Evolutionary conservation across 2,797 vertebrate species (phyloP).

Genomic region (Myripristis murdjan): DNA sequence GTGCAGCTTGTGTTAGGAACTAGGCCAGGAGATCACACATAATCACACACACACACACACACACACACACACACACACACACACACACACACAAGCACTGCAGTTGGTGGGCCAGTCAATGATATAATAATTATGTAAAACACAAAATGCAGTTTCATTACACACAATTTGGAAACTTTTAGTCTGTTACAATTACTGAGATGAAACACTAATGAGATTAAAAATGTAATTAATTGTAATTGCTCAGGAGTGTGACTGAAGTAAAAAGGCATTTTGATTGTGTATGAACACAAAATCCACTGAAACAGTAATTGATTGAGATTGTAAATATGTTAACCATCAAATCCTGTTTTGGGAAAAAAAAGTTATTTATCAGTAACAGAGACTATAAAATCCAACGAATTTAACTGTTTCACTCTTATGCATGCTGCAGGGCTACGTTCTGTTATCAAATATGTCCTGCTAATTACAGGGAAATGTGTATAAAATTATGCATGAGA

Average conservation of each 20-base stretch:
- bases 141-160: background rate
- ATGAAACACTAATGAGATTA: background rate
- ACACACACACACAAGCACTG: background rate
- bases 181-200: background rate
- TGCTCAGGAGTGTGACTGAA: background rate
- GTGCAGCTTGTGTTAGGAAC: conserved; percentile 45
- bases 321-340: no score
- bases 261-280: no score
- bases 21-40: conserved; percentile 7
- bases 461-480: no score
- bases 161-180: background rate
- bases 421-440: no score
- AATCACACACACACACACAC: background rate
- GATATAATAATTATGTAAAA: background rate
- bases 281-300: no score
- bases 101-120: background rate
- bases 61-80: background rate
- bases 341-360: no score
- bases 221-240: background rate
- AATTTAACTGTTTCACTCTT: no score
- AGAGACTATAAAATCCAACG: no score
- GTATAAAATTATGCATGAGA: no score
- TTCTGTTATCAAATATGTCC: no score
- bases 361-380: no score
- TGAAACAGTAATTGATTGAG: no score